phyloP scores from a whole-genome alignment of 2,888 invertebrate genomes.

The Eucera pruinosa region DNA sequence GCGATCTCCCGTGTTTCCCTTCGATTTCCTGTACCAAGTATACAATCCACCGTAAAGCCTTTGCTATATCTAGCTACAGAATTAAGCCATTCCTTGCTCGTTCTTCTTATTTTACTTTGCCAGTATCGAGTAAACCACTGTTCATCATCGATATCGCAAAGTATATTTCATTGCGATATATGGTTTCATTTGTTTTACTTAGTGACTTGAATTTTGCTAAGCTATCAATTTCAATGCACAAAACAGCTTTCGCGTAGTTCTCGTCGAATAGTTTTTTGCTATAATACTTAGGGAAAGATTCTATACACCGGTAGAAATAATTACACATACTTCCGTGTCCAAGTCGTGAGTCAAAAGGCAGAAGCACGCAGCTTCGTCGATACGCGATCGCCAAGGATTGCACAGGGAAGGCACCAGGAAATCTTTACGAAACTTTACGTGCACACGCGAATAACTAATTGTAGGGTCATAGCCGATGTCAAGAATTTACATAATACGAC shows the following conservation, averaged over 20 bases:
- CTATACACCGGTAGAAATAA: constrained; percentile 6
- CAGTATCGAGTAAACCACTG: too few relatives aligned
- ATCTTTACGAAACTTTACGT: constrained; percentile 57
- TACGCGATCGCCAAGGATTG: constrained; percentile 56
- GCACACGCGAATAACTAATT: constrained; percentile 70
- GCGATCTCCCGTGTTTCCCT: constrained; percentile 36
- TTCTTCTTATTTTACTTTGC: too few relatives aligned
- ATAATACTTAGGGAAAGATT: not conserved
- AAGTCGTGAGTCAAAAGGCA: constrained; percentile 12
- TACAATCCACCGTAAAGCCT: not conserved
- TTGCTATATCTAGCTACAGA: too few relatives aligned
- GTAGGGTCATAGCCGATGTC: constrained; percentile 69
- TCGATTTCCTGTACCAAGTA: constrained; percentile 23
- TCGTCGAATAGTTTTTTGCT: not conserved
- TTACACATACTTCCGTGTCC: constrained; percentile 5
- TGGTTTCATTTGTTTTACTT: too few relatives aligned
- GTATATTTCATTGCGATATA: too few relatives aligned
- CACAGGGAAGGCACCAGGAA: constrained; percentile 47
- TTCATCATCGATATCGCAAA: too few relatives aligned
- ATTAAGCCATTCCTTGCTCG: too few relatives aligned
- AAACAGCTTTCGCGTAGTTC: too few relatives aligned
- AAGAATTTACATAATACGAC: constrained; percentile 74
- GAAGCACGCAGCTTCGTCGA: constrained; percentile 39
- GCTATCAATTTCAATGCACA: too few relatives aligned
- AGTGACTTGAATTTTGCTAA: too few relatives aligned